Conservation (phyloP, 2,797 vertebrate genomes). For the Amblyraja radiata region DNA sequence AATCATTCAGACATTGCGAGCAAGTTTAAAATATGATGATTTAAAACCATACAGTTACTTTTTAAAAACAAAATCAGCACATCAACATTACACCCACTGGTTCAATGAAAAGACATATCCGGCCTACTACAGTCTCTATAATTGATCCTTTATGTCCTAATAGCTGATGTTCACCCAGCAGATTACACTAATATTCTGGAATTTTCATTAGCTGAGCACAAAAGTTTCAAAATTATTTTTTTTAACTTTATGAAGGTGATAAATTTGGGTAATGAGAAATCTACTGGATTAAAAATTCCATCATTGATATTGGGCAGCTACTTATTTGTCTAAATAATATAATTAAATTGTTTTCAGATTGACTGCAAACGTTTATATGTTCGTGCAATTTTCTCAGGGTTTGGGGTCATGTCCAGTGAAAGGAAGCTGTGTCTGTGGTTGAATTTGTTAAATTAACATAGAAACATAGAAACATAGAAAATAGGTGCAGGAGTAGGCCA, state of each 20-base stretch:
- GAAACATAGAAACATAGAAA: too few species aligned
- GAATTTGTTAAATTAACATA: too few species aligned
- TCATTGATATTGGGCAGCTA: too few species aligned
- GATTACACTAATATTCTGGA: not conserved
- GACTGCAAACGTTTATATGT: too few species aligned
- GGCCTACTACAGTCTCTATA: not conserved
- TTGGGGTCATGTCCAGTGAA: too few species aligned
- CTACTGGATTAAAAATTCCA: too few species aligned
- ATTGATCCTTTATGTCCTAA: not conserved
- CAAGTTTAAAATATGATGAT: not conserved
- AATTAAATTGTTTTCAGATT: too few species aligned
- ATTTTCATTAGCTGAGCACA: not conserved
- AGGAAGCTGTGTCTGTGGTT: too few species aligned
- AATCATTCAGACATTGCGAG: not conserved
- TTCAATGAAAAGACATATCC: not conserved
- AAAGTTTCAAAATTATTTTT: not conserved
- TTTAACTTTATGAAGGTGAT: not conserved
- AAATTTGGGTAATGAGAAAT: too few species aligned
- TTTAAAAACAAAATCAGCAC: not conserved
- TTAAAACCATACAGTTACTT: not conserved
- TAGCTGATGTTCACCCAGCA: not conserved
- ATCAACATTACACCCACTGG: not conserved
- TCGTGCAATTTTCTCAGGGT: too few species aligned
- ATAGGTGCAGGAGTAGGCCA: too few species aligned
- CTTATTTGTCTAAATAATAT: too few species aligned